These are phyloP conservation scores for Dicentrarchus labrax DNA, from an alignment of 2,113 vertebrate species.

Conservation along the genomic window DNA sequence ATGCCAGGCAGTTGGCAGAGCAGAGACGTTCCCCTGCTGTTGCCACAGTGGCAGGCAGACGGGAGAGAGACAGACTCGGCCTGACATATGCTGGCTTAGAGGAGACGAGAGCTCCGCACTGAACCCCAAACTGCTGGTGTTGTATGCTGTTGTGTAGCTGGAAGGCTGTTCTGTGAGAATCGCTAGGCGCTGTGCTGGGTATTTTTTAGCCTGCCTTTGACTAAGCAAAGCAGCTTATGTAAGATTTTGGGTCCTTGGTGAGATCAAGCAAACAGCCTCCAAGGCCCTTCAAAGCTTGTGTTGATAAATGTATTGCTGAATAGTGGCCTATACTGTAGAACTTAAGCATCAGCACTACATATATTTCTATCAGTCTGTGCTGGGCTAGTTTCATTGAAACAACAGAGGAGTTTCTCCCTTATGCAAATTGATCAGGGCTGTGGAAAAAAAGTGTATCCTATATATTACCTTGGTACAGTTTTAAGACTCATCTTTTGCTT, in stretches of 20 bases:
- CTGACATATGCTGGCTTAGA: slow-evolving; percentile 79
- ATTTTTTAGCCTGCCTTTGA: slow-evolving; percentile 67
- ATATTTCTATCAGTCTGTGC: slow-evolving; percentile 39
- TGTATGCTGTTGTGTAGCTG: slow-evolving; percentile 64
- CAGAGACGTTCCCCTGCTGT: slow-evolving; percentile 65
- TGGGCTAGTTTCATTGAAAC: slow-evolving; percentile 28
- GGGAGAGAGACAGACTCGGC: slow-evolving; percentile 64
- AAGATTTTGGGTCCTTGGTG: slow-evolving; percentile 74
- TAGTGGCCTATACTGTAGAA: slow-evolving; percentile 47
- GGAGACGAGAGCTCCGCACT: slow-evolving; percentile 52
- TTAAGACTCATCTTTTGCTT: slow-evolving; percentile 13
- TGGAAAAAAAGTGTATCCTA: slow-evolving; percentile 3
- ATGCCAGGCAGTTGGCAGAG: slow-evolving; percentile 72
- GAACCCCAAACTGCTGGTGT: slow-evolving; percentile 63
- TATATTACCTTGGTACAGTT: neutral
- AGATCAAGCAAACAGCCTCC: slow-evolving; percentile 70
- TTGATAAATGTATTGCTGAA: slow-evolving; percentile 72
- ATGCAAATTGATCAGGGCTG: slow-evolving; percentile 52
- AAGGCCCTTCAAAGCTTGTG: slow-evolving; percentile 66
- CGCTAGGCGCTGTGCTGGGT: slow-evolving; percentile 48
- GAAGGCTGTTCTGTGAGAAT: slow-evolving; percentile 60
- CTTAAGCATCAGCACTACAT: slow-evolving; percentile 46
- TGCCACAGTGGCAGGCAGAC: slow-evolving; percentile 70
- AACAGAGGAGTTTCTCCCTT: slow-evolving; percentile 34
- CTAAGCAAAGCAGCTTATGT: slow-evolving; percentile 78